Percentiles rank a stretch among this genome's conserved stretches.
phyloP scores from a whole-genome alignment of 2,888 invertebrate species.

The Drosophila lacicola region DNA sequence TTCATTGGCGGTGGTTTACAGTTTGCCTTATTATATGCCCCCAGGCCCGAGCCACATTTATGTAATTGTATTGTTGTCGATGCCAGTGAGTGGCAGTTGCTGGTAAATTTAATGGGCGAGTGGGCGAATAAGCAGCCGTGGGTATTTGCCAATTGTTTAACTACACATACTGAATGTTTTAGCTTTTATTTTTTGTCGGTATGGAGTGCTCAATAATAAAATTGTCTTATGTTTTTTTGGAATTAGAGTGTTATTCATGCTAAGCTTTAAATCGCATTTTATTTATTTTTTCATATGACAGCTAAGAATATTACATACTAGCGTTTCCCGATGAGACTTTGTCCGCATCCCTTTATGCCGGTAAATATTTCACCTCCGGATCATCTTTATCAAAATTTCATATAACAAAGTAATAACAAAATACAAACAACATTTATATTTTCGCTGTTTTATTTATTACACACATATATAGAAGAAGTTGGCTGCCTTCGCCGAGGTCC shows the following conservation, averaged over 20 bases:
- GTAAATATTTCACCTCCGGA: no score
- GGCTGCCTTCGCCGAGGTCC: no score
- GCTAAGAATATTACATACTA: no score
- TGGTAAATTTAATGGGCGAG: slow-evolving; percentile 26
- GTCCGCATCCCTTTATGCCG: no score
- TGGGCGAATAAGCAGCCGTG: slow-evolving; percentile 24
- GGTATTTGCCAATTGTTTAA: slow-evolving; percentile 26
- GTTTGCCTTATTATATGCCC: slow-evolving; percentile 63
- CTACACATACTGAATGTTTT: slow-evolving; percentile 12
- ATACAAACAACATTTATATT: no score
- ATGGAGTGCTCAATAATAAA: background rate
- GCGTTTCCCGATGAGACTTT: no score
- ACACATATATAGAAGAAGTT: no score
- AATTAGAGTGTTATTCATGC: background rate
- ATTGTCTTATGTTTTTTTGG: background rate
- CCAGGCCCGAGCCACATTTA: slow-evolving; percentile 52
- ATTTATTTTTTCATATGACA: no score
- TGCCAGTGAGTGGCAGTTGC: slow-evolving; percentile 8
- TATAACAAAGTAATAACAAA: no score
- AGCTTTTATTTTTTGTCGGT: background rate
- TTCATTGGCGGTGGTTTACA: slow-evolving; percentile 67
- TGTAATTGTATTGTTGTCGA: slow-evolving; percentile 59
- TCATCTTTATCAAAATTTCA: no score
- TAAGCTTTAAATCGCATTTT: no score
- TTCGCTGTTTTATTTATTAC: no score